phyloP scores from a whole-genome alignment of 2,113 vertebrate genomes.

The cattle (Bos taurus) region DNA sequence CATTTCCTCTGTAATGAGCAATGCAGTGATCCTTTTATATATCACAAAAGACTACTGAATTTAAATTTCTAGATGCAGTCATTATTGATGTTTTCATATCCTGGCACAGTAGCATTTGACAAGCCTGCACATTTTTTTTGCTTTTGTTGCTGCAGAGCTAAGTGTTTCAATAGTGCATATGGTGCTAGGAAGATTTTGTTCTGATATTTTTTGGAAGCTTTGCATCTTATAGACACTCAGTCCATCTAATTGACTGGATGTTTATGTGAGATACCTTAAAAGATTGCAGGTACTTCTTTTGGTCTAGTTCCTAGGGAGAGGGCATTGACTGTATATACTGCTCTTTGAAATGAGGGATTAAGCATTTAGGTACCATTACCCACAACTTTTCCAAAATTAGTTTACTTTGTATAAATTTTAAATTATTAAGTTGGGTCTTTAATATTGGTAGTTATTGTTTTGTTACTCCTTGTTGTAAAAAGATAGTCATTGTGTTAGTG shows the following conservation, averaged over 20 bases:
- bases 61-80: background rate
- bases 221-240: background rate
- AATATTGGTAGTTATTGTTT: background rate
- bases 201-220: slow-evolving; percentile 3
- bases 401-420: slow-evolving; percentile 19
- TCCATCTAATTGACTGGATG: background rate
- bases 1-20: slow-evolving; percentile 1
- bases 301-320: background rate
- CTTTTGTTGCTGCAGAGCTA: background rate
- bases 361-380: background rate
- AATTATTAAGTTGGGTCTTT: background rate
- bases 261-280: background rate
- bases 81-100: slow-evolving; percentile 8
- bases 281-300: background rate
- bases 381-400: background rate
- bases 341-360: background rate
- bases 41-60: background rate
- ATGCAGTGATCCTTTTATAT: background rate
- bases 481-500: background rate
- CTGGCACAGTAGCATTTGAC: background rate
- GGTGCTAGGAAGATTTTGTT: background rate
- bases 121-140: background rate
- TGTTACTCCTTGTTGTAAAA: background rate
- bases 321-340: background rate
- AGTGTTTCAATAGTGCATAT: background rate